These are phyloP conservation scores for Meganola albula DNA, from an alignment of 2,888 invertebrate genomes.

Conservation along the genomic window DNA sequence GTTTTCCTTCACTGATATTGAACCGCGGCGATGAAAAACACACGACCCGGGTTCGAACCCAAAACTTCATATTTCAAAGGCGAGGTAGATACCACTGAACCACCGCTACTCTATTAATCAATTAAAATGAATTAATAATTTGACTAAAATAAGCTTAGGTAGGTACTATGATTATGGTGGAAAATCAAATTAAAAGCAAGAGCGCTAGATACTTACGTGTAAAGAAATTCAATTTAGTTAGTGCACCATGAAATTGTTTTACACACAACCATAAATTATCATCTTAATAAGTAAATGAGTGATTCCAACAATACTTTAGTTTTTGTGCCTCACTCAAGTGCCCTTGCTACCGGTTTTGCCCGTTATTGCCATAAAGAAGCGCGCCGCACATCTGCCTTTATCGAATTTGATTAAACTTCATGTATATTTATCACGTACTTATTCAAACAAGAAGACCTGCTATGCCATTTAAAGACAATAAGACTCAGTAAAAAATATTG, in stretches of 20 bases:
- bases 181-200: no score
- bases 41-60: no score
- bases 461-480: slow-evolving; percentile 39
- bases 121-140: no score
- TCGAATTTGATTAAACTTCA: slow-evolving; percentile 75
- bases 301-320: slow-evolving; percentile 64
- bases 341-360: slow-evolving; percentile 49
- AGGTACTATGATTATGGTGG: no score
- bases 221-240: slow-evolving; percentile 34
- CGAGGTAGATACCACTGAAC: no score
- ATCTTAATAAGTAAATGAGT: slow-evolving; percentile 75
- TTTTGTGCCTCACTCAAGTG: slow-evolving; percentile 57
- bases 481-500: slow-evolving; percentile 25
- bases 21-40: no score
- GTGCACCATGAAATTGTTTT: slow-evolving; percentile 61
- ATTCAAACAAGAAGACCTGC: slow-evolving; percentile 48
- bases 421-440: slow-evolving; percentile 68
- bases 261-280: slow-evolving; percentile 66
- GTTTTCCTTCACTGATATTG: no score
- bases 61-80: no score
- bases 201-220: no score
- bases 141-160: no score
- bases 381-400: slow-evolving; percentile 66
- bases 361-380: slow-evolving; percentile 65
- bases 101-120: no score